Evolutionary conservation across 2,797 vertebrate genomes (phyloP).

Genomic region (Enteromius radiatus): DNA sequence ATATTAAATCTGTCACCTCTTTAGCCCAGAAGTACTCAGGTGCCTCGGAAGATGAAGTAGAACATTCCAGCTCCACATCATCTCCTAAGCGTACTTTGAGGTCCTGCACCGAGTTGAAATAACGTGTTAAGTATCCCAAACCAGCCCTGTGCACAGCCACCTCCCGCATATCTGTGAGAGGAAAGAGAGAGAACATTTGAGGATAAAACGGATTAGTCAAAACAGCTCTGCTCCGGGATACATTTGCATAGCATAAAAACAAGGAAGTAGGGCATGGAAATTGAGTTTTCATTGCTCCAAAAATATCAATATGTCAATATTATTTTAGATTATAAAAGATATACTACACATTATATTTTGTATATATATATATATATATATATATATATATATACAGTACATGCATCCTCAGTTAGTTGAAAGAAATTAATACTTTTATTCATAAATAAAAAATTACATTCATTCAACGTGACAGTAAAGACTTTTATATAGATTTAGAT

Average conservation of each 20-base stretch:
- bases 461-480: not conserved
- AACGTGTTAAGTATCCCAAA: constrained; percentile 62
- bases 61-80: constrained; percentile 75
- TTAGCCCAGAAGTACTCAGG: constrained; percentile 76
- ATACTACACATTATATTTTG: not conserved
- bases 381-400: not conserved
- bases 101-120: constrained; percentile 62
- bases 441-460: not conserved
- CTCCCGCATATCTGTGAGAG: constrained; percentile 72
- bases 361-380: not conserved
- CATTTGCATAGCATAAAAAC: constrained; percentile 16
- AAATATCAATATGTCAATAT: not conserved
- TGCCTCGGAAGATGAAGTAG: constrained; percentile 71
- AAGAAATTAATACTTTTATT: not conserved
- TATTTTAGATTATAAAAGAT: not conserved
- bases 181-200: not conserved
- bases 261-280: constrained; percentile 13
- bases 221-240: constrained; percentile 31
- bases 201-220: constrained; percentile 55
- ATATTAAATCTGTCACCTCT: constrained; percentile 71
- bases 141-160: constrained; percentile 64
- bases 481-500: not conserved
- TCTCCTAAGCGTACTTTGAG: constrained; percentile 72
- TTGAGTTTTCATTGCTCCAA: not conserved
- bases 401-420: not conserved